Base-by-base conservation (phyloP, 2,797 vertebrate genomes). In the Melopsittacus undulatus region DNA sequence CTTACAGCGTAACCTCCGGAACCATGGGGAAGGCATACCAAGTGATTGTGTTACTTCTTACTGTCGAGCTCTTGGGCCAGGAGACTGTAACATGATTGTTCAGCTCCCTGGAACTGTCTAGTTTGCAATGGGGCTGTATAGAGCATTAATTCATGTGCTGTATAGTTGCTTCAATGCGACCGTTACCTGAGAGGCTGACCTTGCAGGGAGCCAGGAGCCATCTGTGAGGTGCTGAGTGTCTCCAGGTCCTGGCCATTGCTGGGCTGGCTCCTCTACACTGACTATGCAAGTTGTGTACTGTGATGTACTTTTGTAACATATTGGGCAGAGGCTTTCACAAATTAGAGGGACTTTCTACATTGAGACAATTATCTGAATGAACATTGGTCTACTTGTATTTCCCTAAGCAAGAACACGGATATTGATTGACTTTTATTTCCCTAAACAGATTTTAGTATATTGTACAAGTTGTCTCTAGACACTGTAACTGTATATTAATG, bases 201-300 rank as follows among this genome's bases (percentile, higher is more conserved):
- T 29, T 45, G 72, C 49, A 24, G 27, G 7, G 49, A 36, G n/a
- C 51, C 48, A 59, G 75, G 70, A 77, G 67, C 51, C 36, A 21
- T 26, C 86, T 56, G 67, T 30, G 24, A 17, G 83, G 48, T 20
- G 76, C 84, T 11, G 34, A 15, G 45, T 3, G 36, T 57, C 72
- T 19, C 59, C 48, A 20, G 18, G 34, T 56, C 76, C 80, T 54
- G 83, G 59, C 9, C 24, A 3, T 5, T 3, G 26, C 38, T 15
- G 52, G 46, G 7, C 42, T 61, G 57, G 66, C 1, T 7, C 15
- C 22, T 40, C 81, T 20, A 8, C 30, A 1, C 48, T 29, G 29
- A 0, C 29, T 2, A 0, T 26, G 61, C 43, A n/a, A 20, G 30
- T 45, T 0, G 2, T 29, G 21, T 15, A 10, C 5, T 0, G 23